Base-by-base conservation (phyloP, 2,888 invertebrate species). In the Yponomeuta malinellus region DNA sequence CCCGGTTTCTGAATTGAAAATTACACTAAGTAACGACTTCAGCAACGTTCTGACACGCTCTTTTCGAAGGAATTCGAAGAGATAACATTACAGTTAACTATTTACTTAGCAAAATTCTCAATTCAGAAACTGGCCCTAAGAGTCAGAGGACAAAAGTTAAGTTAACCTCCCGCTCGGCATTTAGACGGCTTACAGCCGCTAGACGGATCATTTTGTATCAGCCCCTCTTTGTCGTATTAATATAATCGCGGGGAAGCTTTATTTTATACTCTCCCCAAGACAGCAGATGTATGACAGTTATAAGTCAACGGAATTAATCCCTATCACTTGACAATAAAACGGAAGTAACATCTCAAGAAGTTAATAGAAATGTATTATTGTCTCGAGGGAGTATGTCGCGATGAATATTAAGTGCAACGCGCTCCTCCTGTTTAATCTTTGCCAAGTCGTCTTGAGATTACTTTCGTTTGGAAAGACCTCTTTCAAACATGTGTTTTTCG, bases 221-320 rank as follows among this genome's bases (percentile, higher is more conserved):
- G 75, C 85, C 87, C 83, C 81, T 78, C 79, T 78, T 80, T 5
- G 43, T 43, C 83, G 84, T 90, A 91, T 91, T 91, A 90, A 90
- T 91, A 90, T 89, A 89, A 91, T 90, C 87, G 85, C 84, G 77
- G 83, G 81, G 83, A 88, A 86, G 89, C 90, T 90, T 90, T 88
- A 90, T 88, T 92, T 89, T 88, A 88, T 86, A 87, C 85, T 83
- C 83, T 83, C 84, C 81, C 77, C 76, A 74, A 81, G 86, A 86
- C 88, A 84, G 84, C 81, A 87, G 87, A 93, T 90, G 86, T 88
- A 93, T 93, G 85, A 85, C 91, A 86, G 89, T 91, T 87, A 92
- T 92, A 89, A 93, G 93, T 91, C 90, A 90, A 81, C 85, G 80
- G 85, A 89, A 91, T 87, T 93, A 93, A 91, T 90, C 93, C 87